Evolutionary conservation across 2,113 vertebrate species (phyloP).

Genomic region (Rhabdornis inornatus): DNA sequence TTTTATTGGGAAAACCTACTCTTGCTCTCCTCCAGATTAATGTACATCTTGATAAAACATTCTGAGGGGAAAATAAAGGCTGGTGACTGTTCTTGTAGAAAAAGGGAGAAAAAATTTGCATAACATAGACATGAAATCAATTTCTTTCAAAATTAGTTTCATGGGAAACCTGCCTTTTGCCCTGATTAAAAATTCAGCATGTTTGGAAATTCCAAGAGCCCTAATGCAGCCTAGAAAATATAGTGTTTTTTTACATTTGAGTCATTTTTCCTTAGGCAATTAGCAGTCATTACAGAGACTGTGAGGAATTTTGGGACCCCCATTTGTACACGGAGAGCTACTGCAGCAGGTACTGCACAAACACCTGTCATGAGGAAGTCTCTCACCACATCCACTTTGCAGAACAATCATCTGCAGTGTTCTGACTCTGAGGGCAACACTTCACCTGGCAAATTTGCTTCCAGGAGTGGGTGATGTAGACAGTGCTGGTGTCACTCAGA

Average conservation of each 20-base stretch:
- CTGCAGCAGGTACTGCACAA: background rate
- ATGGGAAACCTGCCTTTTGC: background rate
- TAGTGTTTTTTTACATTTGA: background rate
- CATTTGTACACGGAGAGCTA: background rate
- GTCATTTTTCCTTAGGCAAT: background rate
- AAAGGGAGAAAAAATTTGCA: background rate
- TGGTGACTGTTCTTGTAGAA: background rate
- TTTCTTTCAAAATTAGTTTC: background rate
- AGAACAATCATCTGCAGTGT: background rate
- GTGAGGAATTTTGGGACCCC: background rate
- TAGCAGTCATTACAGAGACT: background rate
- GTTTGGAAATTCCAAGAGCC: background rate
- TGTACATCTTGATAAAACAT: background rate
- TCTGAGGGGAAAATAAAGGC: background rate
- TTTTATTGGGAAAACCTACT: background rate
- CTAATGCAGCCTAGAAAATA: background rate
- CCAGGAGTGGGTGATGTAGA: background rate
- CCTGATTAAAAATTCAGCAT: background rate
- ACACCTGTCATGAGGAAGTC: background rate
- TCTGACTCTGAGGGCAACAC: background rate
- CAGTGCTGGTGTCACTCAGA: background rate
- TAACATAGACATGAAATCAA: background rate
- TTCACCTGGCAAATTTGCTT: background rate
- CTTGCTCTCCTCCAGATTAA: background rate
- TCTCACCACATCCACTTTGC: background rate